These are phyloP conservation scores for Hyperoodon ampullatus DNA, from an alignment of 2,113 vertebrate species.

Conservation along the genomic window DNA sequence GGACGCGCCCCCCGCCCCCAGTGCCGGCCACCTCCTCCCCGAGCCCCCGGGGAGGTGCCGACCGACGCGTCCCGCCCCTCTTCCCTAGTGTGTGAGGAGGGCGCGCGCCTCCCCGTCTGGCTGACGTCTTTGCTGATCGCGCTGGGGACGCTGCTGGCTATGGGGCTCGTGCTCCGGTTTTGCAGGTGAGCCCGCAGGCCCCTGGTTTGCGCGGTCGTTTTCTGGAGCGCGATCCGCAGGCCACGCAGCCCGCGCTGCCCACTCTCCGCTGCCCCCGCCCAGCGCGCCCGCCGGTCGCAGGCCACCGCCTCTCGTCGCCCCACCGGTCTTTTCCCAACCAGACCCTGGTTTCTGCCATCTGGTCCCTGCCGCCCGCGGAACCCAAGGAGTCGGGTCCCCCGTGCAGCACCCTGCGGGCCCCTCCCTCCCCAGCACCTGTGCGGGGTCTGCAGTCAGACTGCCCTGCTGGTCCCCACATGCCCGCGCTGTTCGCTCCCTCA, in stretches of 20 bases:
- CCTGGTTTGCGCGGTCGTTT: rapidly evolving
- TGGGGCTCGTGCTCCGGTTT: rapidly evolving
- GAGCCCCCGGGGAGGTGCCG: not conserved
- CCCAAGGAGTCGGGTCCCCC: not conserved
- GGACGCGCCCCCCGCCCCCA: too few species aligned
- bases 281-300: rapidly evolving
- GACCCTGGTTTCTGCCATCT: not conserved
- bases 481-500: too few species aligned
- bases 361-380: not conserved
- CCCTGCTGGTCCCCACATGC: not conserved
- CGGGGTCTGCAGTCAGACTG: not conserved
- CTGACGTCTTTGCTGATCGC: not conserved
- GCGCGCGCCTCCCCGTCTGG: rapidly evolving
- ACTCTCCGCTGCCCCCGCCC: too few species aligned
- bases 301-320: not conserved
- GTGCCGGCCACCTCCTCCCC: not conserved
- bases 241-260: too few species aligned
- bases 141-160: not conserved
- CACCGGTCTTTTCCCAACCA: not conserved
- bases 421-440: rapidly evolving
- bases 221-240: rapidly evolving
- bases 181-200: not conserved
- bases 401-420: rapidly evolving
- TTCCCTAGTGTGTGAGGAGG: not conserved
- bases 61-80: not conserved